A percentile compares a stretch with the other conserved stretches of the same genome.
Conservation (phyloP, 2,888 invertebrate genomes). For the Cabera pusaria region DNA sequence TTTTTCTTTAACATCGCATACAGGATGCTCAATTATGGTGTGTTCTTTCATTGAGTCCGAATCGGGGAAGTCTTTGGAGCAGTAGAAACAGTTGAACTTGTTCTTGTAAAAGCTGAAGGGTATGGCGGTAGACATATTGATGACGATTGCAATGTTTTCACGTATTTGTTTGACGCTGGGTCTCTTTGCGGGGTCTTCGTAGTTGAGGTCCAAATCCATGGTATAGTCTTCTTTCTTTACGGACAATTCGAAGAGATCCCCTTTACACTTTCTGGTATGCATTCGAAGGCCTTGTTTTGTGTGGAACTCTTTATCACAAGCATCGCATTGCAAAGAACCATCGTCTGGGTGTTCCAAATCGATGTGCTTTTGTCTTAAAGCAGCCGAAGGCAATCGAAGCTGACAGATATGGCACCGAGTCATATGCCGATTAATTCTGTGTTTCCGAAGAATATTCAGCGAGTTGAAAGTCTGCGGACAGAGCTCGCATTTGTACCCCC, state of each 20-base stretch:
- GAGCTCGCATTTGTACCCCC: conserved; percentile 66
- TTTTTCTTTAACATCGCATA: conserved; percentile 67
- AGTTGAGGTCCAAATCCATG: conserved; percentile 60
- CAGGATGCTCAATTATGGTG: conserved; percentile 63
- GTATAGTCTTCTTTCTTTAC: conserved; percentile 61
- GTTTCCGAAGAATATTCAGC: conserved; percentile 67
- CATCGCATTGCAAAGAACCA: conserved; percentile 64
- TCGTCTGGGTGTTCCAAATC: conserved; percentile 71
- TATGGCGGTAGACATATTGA: conserved; percentile 76
- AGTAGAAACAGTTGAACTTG: conserved; percentile 76
- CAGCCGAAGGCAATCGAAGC: conserved; percentile 65
- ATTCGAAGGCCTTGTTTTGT: conserved; percentile 71
- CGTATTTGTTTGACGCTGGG: conserved; percentile 72
- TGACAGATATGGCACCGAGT: conserved; percentile 66
- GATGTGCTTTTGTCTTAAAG: conserved; percentile 68
- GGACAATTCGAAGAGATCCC: conserved; percentile 46
- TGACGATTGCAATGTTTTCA: conserved; percentile 67
- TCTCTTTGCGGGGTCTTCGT: conserved; percentile 52
- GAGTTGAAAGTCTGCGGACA: conserved; percentile 66
- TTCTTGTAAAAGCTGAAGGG: conserved; percentile 77
- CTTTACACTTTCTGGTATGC: conserved; percentile 69
- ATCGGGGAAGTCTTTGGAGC: conserved; percentile 72
- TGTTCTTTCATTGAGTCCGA: conserved; percentile 69
- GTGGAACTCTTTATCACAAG: conserved; percentile 68
- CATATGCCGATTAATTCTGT: conserved; percentile 64